Conservation (phyloP, 1,140 invertebrate genomes). For the Bombus waltoni region DNA sequence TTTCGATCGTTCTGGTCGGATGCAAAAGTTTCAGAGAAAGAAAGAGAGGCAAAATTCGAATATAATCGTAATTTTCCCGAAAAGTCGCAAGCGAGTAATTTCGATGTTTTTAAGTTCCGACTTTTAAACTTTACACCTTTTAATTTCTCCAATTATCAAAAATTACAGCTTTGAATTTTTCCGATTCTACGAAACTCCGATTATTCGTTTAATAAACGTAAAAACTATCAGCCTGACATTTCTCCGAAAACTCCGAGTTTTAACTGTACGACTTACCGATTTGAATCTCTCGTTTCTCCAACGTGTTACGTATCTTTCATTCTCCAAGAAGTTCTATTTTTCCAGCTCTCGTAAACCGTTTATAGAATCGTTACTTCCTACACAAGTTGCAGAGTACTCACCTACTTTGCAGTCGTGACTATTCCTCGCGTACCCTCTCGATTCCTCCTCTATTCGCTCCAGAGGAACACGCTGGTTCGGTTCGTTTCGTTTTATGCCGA, state of each 20-base stretch:
- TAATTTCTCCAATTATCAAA: not conserved
- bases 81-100: not conserved
- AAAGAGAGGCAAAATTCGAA: not conserved
- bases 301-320: no score
- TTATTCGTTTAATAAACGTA: no score
- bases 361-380: no score
- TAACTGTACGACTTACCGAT: no score
- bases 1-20: no score
- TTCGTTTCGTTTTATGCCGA: slow-evolving; percentile 20
- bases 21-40: not conserved
- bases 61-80: not conserved
- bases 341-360: no score
- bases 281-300: no score
- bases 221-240: no score
- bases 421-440: not conserved
- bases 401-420: slow-evolving; percentile 6
- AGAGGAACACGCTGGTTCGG: not conserved
- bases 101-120: not conserved
- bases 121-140: not conserved
- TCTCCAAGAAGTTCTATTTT: no score
- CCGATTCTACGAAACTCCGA: no score
- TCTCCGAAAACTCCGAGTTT: no score
- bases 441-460: not conserved
- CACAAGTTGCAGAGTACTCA: not conserved
- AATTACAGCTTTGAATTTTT: not conserved